Percentiles rank a stretch among this genome's conserved stretches.
Conservation (phyloP, 2,888 invertebrate species). For the Drosophila aldrichi region DNA sequence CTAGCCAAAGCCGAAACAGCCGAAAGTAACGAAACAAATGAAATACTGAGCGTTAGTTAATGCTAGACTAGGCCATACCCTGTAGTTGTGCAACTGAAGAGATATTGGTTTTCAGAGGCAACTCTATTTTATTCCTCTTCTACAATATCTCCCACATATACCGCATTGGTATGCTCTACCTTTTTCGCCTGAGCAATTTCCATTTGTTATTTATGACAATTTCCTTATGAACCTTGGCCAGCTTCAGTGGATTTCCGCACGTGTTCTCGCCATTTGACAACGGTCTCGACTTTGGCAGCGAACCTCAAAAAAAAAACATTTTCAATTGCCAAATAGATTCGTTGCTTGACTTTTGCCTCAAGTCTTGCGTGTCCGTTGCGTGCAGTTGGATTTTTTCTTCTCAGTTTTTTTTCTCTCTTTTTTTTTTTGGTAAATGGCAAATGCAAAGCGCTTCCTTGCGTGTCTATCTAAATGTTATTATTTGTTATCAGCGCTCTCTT, state of each 20-base stretch:
- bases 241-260: constrained; percentile 25
- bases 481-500: constrained; percentile 66
- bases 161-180: not conserved
- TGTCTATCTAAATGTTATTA: constrained; percentile 72
- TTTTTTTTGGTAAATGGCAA: constrained; percentile 38
- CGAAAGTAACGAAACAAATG: constrained; percentile 36
- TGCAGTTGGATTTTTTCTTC: constrained; percentile 22
- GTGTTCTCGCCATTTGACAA: constrained; percentile 12
- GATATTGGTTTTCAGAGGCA: no score
- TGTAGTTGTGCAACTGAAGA: not conserved
- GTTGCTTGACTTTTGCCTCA: constrained; percentile 58
- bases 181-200: constrained; percentile 24
- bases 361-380: constrained; percentile 50
- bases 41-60: no score
- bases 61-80: constrained; percentile 38
- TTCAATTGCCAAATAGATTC: constrained; percentile 45
- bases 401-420: not conserved
- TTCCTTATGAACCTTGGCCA: constrained; percentile 39
- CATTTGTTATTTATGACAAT: constrained; percentile 66
- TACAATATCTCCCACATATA: not conserved
- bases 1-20: constrained; percentile 51
- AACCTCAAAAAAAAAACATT: constrained; percentile 8
- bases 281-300: not conserved
- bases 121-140: not conserved
- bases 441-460: constrained; percentile 73